A percentile compares a stretch with the other conserved stretches of the same genome.
phyloP scores from a whole-genome alignment of 2,888 invertebrate genomes.

The Nemotelus pantherinus region DNA sequence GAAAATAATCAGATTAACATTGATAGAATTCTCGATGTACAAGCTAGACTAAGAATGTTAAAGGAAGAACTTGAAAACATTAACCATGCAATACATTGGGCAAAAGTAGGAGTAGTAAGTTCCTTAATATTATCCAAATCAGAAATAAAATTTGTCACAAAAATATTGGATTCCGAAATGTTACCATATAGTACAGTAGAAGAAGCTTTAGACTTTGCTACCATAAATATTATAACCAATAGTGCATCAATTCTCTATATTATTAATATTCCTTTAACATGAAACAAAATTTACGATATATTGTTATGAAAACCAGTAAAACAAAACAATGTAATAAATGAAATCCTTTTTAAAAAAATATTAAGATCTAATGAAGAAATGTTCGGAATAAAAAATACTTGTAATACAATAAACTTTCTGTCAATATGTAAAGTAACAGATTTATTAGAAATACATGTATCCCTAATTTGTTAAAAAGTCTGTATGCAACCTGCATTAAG shows the following conservation, averaged over 20 bases:
- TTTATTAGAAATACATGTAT: background rate
- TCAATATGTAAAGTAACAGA: background rate
- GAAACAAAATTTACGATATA: background rate
- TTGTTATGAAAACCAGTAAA: background rate
- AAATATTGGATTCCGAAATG: background rate
- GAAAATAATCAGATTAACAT: constrained; percentile 6
- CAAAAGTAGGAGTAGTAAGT: background rate
- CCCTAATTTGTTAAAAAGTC: constrained; percentile 1
- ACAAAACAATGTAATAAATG: background rate
- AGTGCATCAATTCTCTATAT: no score
- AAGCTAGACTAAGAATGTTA: constrained; percentile 7
- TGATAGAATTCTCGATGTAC: constrained; percentile 6
- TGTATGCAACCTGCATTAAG: background rate
- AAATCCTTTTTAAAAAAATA: background rate
- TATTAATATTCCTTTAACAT: background rate
- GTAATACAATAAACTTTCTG: background rate
- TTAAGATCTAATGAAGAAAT: background rate
- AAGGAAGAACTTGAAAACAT: background rate
- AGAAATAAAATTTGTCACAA: background rate
- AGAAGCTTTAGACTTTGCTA: no score
- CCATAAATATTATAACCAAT: no score
- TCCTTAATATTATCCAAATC: no score
- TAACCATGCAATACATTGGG: constrained; percentile 6
- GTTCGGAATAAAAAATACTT: background rate
- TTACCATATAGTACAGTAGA: no score